phyloP scores from a whole-genome alignment of 2,797 vertebrate genomes.

The Etheostoma perlongum region DNA sequence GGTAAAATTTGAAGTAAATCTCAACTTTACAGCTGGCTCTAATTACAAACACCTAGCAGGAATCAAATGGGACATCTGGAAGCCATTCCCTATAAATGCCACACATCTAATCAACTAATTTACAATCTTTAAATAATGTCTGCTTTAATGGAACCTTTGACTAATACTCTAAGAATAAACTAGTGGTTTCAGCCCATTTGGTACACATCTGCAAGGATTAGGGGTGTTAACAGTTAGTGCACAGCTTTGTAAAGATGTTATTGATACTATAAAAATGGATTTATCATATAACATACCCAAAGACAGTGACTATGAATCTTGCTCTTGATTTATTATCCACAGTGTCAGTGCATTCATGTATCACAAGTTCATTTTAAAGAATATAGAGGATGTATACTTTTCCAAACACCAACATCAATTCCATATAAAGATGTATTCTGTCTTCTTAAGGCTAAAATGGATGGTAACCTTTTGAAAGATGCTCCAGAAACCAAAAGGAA shows the following conservation, averaged over 20 bases:
- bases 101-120: constrained; percentile 44
- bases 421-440: constrained; percentile 1
- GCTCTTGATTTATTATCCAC: constrained; percentile 15
- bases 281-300: not conserved
- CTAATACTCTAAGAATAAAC: constrained; percentile 17
- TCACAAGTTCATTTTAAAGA: constrained; percentile 9
- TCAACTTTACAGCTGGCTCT: constrained; percentile 45
- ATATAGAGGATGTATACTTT: not conserved
- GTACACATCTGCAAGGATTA: constrained; percentile 32
- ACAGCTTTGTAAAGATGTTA: not conserved
- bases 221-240: constrained; percentile 13
- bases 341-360: constrained; percentile 7
- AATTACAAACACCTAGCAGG: constrained; percentile 42
- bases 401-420: not conserved
- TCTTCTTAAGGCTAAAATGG: not conserved
- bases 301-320: constrained; percentile 4
- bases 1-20: constrained; percentile 30
- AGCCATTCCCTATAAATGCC: constrained; percentile 39
- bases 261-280: constrained; percentile 23
- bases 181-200: constrained; percentile 40
- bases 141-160: constrained; percentile 36
- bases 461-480: constrained; percentile 14
- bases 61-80: constrained; percentile 59
- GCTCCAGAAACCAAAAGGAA: constrained; percentile 28
- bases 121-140: constrained; percentile 35